Evolutionary conservation across 2,888 invertebrate species (phyloP).

Genomic region (Apocheima hispidaria): DNA sequence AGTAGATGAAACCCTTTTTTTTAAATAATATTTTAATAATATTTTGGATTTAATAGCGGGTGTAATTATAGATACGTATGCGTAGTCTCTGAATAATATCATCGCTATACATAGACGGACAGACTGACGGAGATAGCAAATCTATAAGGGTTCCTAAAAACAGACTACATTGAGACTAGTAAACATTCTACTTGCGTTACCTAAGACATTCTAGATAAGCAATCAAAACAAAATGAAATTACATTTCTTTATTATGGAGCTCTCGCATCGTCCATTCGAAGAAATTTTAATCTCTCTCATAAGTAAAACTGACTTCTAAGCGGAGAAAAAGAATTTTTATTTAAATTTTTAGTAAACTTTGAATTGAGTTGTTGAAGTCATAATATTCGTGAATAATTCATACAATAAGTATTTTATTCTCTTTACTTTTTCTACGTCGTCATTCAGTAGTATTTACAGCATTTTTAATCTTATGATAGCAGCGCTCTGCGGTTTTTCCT

Average conservation of each 20-base stretch:
- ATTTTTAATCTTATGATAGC: not conserved
- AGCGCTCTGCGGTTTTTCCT: not conserved
- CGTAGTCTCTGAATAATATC: too few species aligned
- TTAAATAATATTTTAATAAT: too few species aligned
- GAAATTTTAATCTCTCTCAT: slow-evolving; percentile 69
- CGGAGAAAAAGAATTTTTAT: slow-evolving; percentile 68
- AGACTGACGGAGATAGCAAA: too few species aligned
- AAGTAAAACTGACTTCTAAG: slow-evolving; percentile 61
- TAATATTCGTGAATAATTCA: slow-evolving; percentile 64
- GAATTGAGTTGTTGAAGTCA: slow-evolving; percentile 70
- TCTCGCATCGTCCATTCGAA: slow-evolving; percentile 52
- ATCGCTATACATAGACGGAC: too few species aligned
- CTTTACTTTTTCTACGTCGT: slow-evolving; percentile 37
- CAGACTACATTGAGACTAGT: too few species aligned
- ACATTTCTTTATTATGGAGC: slow-evolving; percentile 47
- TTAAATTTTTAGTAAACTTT: slow-evolving; percentile 69
- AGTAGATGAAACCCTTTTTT: too few species aligned
- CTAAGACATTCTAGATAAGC: slow-evolving; percentile 16
- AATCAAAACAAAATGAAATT: slow-evolving; percentile 41
- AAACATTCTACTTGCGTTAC: not conserved
- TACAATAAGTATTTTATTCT: slow-evolving; percentile 52
- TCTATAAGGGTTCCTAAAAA: too few species aligned
- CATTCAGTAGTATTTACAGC: not conserved
- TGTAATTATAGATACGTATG: too few species aligned
- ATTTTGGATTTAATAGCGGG: too few species aligned